phyloP scores from a whole-genome alignment of 2,113 vertebrate species.

The Catharus minimus region DNA sequence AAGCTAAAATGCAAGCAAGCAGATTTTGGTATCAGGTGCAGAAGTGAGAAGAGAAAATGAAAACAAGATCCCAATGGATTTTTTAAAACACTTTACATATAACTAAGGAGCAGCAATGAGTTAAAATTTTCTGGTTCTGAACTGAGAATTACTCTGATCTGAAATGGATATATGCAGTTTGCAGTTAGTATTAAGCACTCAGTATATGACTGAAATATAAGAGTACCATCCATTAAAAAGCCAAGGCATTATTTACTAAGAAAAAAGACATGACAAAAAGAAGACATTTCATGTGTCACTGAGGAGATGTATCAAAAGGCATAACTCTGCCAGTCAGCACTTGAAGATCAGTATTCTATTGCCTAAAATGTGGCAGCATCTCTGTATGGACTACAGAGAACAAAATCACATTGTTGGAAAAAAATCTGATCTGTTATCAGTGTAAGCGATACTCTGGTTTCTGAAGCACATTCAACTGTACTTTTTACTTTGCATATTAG shows the following conservation, averaged over 20 bases:
- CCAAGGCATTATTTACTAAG: neutral
- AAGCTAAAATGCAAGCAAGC: neutral
- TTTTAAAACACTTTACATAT: neutral
- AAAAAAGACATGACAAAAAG: neutral
- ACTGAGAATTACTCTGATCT: neutral
- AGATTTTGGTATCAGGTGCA: neutral
- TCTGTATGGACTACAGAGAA: neutral
- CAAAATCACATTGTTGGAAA: neutral
- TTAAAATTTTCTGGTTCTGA: neutral
- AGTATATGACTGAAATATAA: neutral
- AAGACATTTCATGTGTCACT: neutral
- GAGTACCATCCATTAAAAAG: neutral
- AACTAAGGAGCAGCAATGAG: neutral
- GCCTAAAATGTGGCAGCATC: neutral
- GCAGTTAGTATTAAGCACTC: neutral
- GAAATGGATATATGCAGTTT: neutral
- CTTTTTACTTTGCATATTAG: neutral
- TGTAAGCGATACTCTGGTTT: neutral
- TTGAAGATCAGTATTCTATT: neutral
- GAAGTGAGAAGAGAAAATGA: neutral
- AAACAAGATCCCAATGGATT: neutral
- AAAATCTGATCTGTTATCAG: neutral
- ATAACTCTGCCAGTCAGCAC: neutral
- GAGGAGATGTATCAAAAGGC: neutral
- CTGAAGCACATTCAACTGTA: neutral